Conservation (phyloP, 2,113 vertebrate species). For the Bettongia penicillata region DNA sequence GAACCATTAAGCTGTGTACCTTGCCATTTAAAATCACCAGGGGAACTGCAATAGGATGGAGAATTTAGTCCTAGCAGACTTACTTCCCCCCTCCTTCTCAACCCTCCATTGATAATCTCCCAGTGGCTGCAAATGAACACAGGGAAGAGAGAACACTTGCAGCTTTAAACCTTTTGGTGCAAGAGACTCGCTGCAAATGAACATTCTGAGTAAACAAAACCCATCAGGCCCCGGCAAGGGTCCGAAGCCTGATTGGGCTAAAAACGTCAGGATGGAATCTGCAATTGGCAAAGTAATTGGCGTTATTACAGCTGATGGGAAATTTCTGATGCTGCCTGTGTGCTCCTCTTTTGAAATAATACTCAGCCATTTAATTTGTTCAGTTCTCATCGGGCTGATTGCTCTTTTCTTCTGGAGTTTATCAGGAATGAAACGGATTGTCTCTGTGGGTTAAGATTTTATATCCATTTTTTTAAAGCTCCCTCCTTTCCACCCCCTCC, state of each 20-base stretch:
- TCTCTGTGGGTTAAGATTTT: conserved; percentile 64
- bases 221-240: conserved; percentile 78
- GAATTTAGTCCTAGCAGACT: conserved; percentile 5
- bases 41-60: conserved; percentile 9
- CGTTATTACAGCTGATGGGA: conserved; percentile 85
- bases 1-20: conserved; percentile 38
- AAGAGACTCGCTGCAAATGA: conserved; percentile 76
- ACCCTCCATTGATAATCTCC: conserved; percentile 5
- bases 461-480: not conserved
- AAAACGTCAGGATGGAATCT: conserved; percentile 84
- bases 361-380: conserved; percentile 84
- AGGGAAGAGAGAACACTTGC: not conserved
- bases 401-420: conserved; percentile 79
- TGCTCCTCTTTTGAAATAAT: conserved; percentile 80
- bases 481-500: too few species aligned
- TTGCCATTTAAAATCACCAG: conserved; percentile 53
- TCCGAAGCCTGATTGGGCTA: conserved; percentile 77
- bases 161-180: conserved; percentile 54
- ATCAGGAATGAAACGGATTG: conserved; percentile 56
- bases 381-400: conserved; percentile 79
- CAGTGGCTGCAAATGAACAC: conserved; percentile 36
- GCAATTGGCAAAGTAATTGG: conserved; percentile 87
- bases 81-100: not conserved
- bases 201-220: conserved; percentile 82
- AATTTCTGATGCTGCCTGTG: conserved; percentile 84